Percentiles rank a stretch among this genome's conserved stretches.
These are phyloP conservation scores for Thalassaphorura encarpata DNA, from an alignment of 1,140 invertebrate genomes.

Conservation along the genomic window DNA sequence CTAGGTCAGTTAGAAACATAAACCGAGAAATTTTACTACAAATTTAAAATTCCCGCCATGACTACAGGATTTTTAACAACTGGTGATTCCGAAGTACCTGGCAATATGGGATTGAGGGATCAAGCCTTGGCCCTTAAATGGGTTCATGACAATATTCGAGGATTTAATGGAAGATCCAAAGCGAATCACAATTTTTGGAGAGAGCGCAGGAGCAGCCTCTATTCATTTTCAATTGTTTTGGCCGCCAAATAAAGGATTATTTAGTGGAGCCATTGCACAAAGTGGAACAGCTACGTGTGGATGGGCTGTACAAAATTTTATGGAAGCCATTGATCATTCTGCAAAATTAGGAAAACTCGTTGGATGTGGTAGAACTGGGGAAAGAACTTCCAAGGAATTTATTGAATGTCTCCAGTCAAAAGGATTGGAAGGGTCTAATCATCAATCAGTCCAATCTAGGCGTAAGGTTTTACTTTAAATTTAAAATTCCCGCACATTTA, in stretches of 20 bases:
- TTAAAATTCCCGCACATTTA: background rate
- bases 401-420: conserved; percentile 12
- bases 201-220: background rate
- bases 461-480: background rate
- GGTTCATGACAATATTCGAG: conserved; percentile 7
- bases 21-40: background rate
- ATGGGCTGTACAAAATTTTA: conserved; percentile 36
- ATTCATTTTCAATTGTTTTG: background rate
- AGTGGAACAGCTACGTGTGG: conserved; percentile 38
- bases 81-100: conserved; percentile 1
- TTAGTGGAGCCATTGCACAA: conserved; percentile 35
- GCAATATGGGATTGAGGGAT: conserved; percentile 13
- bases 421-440: background rate
- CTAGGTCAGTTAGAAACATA: background rate
- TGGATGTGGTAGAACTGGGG: conserved; percentile 51
- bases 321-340: conserved; percentile 27
- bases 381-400: conserved; percentile 14
- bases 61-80: conserved; percentile 12
- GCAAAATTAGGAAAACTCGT: conserved; percentile 35
- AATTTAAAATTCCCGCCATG: background rate
- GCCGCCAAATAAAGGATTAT: conserved; percentile 24
- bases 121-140: conserved; percentile 7
- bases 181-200: background rate
- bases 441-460: background rate
- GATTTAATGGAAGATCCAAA: background rate